Percentiles rank a stretch among this genome's conserved stretches.
Evolutionary conservation across 2,888 invertebrate genomes (phyloP).

Genomic region (Gnatocerus cornutus): DNA sequence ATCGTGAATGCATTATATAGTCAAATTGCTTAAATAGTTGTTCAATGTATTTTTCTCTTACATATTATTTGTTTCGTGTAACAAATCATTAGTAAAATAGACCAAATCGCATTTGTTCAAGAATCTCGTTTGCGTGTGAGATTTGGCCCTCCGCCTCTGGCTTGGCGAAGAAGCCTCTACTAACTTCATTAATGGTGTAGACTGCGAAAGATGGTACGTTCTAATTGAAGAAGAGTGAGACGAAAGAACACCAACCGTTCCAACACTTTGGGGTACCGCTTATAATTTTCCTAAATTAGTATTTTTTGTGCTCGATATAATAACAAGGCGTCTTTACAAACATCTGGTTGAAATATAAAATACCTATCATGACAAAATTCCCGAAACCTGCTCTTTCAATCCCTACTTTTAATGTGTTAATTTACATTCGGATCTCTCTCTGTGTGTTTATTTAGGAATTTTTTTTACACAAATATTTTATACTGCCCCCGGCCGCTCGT

Average conservation of each 20-base stretch:
- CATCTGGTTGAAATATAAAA: conserved; percentile 51
- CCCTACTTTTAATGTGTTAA: conserved; percentile 53
- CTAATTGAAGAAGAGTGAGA: conserved; percentile 56
- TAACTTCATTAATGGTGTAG: conserved; percentile 58
- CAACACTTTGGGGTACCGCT: conserved; percentile 54
- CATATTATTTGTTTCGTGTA: too few species aligned
- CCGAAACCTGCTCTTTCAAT: conserved; percentile 47
- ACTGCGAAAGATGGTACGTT: conserved; percentile 51
- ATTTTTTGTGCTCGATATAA: conserved; percentile 53
- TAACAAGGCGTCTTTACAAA: conserved; percentile 52
- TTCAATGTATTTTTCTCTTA: too few species aligned
- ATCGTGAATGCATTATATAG: too few species aligned
- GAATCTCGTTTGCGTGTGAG: conserved; percentile 19
- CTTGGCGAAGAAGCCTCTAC: conserved; percentile 51
- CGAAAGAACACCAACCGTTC: conserved; percentile 37
- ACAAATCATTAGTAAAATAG: too few species aligned
- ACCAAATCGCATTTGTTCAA: not conserved
- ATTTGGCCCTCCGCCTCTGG: conserved; percentile 53
- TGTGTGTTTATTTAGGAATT: conserved; percentile 32
- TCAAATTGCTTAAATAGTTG: too few species aligned
- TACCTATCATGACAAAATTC: conserved; percentile 52
- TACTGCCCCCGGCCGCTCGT: conserved; percentile 46
- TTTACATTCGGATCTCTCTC: conserved; percentile 48
- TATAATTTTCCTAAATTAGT: conserved; percentile 58
- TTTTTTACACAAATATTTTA: conserved; percentile 40